Percentiles rank a stretch among this genome's conserved stretches.
These are phyloP conservation scores for Amblyopsis rosae DNA, from an alignment of 2,113 vertebrate genomes.

Conservation along the genomic window DNA sequence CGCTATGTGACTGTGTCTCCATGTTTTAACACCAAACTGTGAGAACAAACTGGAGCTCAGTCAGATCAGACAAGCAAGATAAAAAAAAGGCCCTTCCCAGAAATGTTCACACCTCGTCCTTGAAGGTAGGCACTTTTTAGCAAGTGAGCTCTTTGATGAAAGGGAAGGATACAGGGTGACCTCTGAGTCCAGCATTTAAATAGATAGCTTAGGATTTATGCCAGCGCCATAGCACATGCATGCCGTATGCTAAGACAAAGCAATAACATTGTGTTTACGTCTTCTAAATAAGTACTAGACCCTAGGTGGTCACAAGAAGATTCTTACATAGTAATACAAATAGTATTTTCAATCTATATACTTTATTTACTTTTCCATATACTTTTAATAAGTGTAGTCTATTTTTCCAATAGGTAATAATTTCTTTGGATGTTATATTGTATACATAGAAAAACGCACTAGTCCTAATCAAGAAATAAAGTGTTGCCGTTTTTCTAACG, in stretches of 20 bases:
- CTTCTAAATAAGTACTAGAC: too few relatives aligned
- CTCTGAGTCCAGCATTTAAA: slow-evolving; percentile 11
- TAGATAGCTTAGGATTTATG: neutral
- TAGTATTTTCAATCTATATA: too few relatives aligned
- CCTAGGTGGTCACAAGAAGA: too few relatives aligned
- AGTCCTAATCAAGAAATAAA: neutral
- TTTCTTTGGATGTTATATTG: too few relatives aligned
- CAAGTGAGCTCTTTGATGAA: slow-evolving; percentile 33
- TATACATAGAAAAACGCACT: neutral
- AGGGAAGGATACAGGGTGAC: slow-evolving; percentile 5
- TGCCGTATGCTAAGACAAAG: neutral
- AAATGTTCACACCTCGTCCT: slow-evolving; percentile 28
- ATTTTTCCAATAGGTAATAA: neutral
- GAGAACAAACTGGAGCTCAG: slow-evolving; percentile 60
- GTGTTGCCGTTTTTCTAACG: neutral
- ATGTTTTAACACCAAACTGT: slow-evolving; percentile 76
- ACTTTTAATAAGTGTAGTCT: too few relatives aligned
- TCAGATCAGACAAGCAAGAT: slow-evolving; percentile 71
- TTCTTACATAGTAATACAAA: too few relatives aligned
- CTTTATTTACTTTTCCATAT: too few relatives aligned
- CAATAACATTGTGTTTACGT: neutral
- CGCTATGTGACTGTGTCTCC: slow-evolving; percentile 66
- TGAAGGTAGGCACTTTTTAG: slow-evolving; percentile 14
- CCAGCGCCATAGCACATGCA: neutral
- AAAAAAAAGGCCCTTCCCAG: slow-evolving; percentile 45